These are phyloP conservation scores for silkworm (Bombyx mori) DNA, from an alignment of 1,140 invertebrate genomes.

Conservation along the genomic window ASM3026992v2 NC_085129.1:6789501-6790000, in stretches of 20 bases:
- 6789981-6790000: constrained; percentile 40
- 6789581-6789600: constrained; percentile 62
- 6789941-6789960: constrained; percentile 24
- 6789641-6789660: constrained; percentile 38
- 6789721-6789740: constrained; percentile 16
- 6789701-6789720: constrained; percentile 42
- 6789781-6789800: constrained; percentile 12
- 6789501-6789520: constrained; percentile 43
- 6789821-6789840: constrained; percentile 38
- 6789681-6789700: constrained; percentile 37
- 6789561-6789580: constrained; percentile 62
- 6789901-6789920: constrained; percentile 53
- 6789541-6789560: constrained; percentile 49
- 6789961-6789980: constrained; percentile 27
- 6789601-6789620: constrained; percentile 69
- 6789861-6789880: constrained; percentile 49
- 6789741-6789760: constrained; percentile 28
- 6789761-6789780: constrained; percentile 27
- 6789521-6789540: constrained; percentile 45
- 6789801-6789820: constrained; percentile 23
- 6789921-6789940: constrained; percentile 49
- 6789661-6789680: constrained; percentile 37
- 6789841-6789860: constrained; percentile 46
- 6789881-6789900: constrained; percentile 39
- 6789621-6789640: constrained; percentile 66